phyloP scores from a whole-genome alignment of 2,888 invertebrate genomes.

The Cremastinae sp. region DNA sequence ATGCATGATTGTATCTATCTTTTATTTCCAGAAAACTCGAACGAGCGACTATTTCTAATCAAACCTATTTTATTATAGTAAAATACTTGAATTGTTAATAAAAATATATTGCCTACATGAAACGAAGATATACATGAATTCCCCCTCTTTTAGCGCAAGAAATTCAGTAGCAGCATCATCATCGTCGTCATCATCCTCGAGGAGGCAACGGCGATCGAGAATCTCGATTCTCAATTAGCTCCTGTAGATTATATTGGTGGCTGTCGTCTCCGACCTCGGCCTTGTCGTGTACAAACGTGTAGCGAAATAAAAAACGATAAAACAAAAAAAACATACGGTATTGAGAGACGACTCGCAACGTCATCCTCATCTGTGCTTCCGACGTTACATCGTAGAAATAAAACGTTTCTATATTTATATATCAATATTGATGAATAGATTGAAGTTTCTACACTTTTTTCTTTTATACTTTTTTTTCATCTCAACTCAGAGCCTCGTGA shows the following conservation, averaged over 20 bases:
- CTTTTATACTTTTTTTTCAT: background rate
- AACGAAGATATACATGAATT: background rate
- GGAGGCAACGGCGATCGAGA: slow-evolving; percentile 57
- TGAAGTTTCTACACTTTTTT: background rate
- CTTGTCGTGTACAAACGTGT: slow-evolving; percentile 15
- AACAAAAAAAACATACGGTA: slow-evolving; percentile 21
- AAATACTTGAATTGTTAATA: no score
- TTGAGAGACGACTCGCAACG: slow-evolving; percentile 16
- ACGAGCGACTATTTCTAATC: no score
- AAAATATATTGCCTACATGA: background rate
- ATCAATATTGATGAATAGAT: slow-evolving; percentile 4
- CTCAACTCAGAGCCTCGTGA: background rate
- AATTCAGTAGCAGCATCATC: slow-evolving; percentile 60
- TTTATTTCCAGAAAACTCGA: no score
- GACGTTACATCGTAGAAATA: slow-evolving; percentile 34
- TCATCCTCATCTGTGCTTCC: slow-evolving; percentile 34
- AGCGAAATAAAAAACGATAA: no score
- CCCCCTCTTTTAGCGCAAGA: slow-evolving; percentile 24
- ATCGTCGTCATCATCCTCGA: slow-evolving; percentile 46
- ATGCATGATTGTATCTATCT: no score
- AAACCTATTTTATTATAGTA: no score
- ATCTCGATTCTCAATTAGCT: slow-evolving; percentile 53
- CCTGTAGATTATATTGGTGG: slow-evolving; percentile 51
- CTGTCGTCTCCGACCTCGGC: slow-evolving; percentile 19
- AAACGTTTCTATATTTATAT: slow-evolving; percentile 20